phyloP scores from a whole-genome alignment of 1,140 invertebrate species.

The Planococcus citri region DNA sequence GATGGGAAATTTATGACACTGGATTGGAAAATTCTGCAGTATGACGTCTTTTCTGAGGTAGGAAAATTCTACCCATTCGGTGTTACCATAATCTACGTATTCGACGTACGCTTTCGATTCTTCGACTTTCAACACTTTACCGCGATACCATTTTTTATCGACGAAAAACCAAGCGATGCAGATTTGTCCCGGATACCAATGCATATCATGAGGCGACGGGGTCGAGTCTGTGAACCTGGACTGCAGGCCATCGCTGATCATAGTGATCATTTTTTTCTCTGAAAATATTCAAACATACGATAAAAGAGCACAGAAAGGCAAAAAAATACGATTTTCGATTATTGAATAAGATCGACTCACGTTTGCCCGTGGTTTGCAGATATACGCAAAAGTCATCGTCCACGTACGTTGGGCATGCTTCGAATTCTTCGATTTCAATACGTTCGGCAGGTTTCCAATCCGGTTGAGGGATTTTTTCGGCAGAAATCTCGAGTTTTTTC shows the following conservation, averaged over 20 bases:
- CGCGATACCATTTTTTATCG: constrained; percentile 45
- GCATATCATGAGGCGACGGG: constrained; percentile 35
- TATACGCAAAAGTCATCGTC: constrained; percentile 35
- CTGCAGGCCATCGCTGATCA: background rate
- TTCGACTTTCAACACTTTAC: constrained; percentile 31
- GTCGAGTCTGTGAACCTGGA: constrained; percentile 34
- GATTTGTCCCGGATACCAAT: constrained; percentile 43
- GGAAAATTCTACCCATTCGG: constrained; percentile 33
- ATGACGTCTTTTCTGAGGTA: constrained; percentile 45
- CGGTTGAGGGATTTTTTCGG: constrained; percentile 27
- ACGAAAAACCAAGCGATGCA: constrained; percentile 47
- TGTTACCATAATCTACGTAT: constrained; percentile 42
- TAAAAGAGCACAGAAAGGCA: no score
- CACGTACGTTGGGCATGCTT: constrained; percentile 40
- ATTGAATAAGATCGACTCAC: constrained; percentile 33
- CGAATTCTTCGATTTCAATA: constrained; percentile 35
- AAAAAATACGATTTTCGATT: background rate
- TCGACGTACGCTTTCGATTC: constrained; percentile 30
- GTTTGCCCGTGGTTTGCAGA: background rate
- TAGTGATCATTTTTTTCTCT: background rate
- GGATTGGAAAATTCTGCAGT: constrained; percentile 43
- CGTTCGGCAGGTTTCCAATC: constrained; percentile 34
- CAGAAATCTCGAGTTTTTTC: background rate
- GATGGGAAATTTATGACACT: constrained; percentile 33
- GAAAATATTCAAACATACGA: background rate